Evolutionary conservation across 2,797 vertebrate species (phyloP), one percentile per base, ranked within the genome.

Genomic region (Crocodylus rhombifer): DNA sequence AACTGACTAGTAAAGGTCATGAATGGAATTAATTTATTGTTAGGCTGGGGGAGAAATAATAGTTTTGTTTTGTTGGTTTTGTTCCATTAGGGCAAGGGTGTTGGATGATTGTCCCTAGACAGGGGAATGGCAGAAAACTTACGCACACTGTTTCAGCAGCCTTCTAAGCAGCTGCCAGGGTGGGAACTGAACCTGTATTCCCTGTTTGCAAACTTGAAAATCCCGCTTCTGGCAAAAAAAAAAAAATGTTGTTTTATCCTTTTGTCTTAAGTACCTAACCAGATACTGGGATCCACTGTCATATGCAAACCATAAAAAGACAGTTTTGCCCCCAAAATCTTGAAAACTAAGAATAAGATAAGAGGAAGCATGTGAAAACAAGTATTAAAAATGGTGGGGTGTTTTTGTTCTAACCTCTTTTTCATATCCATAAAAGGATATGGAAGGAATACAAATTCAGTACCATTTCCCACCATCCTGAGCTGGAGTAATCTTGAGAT

Each of bases 1-100:
- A 84, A 64, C 11, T 86, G 81, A 92, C 78, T 93, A 81, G 90
- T 20, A 64, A 65, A 55, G 51, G 81, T 36, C 78, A 80, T n/a
- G 42, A 33, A 73, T 80, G 73, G 85, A 92, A 94, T 86, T 85
- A 87, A 90, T 65, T 93, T 55, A 80, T 67, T 69, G 73, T 83
- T 56, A 65, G 23, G 67, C 14, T 0, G 0, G 5, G 1, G 14
- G 14, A 67, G 60, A 81, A 91, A 75, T 63, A 18, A 80, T 5
- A 57, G 78, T 14, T 85, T 60, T 74, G 5, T 8, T 84, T 74
- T 87, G 12, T 36, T 77, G 30, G 28, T 18, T 73, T 80, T 87
- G 80, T 77, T 84, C 67, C 76, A 77, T 10, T 33, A 60, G 28
- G 75, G 57, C 2, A 87, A 89, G 92, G 82, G 20, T 11, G 81